Conservation (phyloP, 2,113 vertebrate species). For the Amazona vittata region DNA sequence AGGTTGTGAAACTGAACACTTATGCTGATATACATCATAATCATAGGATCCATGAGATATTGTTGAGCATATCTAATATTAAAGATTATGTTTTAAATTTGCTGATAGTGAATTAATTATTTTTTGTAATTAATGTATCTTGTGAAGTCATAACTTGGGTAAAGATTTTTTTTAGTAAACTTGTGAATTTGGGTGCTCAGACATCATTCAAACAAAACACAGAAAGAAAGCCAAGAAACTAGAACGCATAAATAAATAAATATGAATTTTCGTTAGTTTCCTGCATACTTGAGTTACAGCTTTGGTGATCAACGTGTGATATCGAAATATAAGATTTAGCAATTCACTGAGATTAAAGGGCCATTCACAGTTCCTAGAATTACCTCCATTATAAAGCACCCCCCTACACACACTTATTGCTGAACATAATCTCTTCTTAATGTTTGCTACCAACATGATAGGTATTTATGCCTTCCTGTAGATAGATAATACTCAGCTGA, state of each 20-base stretch:
- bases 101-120: background rate
- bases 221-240: background rate
- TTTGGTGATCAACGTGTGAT: background rate
- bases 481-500: background rate
- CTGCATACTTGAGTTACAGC: background rate
- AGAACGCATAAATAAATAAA: background rate
- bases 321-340: background rate
- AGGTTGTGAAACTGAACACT: background rate
- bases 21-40: background rate
- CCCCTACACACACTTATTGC: background rate
- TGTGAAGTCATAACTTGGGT: background rate
- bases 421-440: background rate
- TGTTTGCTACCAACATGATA: background rate
- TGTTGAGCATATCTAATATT: background rate
- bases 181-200: background rate
- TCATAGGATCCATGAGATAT: background rate
- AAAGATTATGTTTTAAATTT: background rate
- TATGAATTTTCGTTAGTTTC: background rate
- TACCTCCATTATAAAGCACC: background rate
- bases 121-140: background rate
- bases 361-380: background rate
- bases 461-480: background rate
- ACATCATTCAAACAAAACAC: background rate
- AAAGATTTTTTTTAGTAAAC: background rate
- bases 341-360: background rate